A percentile compares a stretch with the other conserved stretches of the same genome.
These are phyloP conservation scores for Paracanthobrama guichenoti DNA, from an alignment of 2,113 vertebrate species.

Conservation along the genomic window DNA sequence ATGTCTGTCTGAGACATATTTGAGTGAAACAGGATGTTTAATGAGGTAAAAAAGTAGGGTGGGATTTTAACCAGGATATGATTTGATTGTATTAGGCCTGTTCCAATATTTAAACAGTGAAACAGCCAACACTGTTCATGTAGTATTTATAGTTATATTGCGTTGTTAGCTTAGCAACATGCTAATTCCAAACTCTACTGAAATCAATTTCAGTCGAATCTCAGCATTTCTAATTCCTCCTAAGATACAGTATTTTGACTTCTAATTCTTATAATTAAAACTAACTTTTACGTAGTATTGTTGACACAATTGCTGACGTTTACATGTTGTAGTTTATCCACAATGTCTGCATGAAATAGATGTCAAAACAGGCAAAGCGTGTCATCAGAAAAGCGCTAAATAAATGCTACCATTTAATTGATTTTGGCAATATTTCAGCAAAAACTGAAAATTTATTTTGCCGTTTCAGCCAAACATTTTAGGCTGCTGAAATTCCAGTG, in stretches of 20 bases:
- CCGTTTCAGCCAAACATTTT: not conserved
- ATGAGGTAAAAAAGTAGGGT: not conserved
- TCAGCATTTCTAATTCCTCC: not conserved
- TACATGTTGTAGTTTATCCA: not conserved
- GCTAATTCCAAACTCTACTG: not conserved
- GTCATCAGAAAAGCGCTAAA: not conserved
- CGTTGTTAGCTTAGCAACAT: not conserved
- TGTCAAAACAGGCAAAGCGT: not conserved
- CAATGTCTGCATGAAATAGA: not conserved
- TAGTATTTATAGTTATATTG: not conserved
- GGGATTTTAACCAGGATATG: not conserved
- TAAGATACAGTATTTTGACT: not conserved
- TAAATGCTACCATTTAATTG: not conserved
- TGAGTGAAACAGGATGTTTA: not conserved
- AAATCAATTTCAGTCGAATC: not conserved
- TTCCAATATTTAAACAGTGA: no score
- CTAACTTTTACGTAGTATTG: not conserved
- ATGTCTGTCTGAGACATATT: constrained; percentile 41
- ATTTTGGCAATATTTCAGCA: not conserved
- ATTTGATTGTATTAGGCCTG: not conserved
- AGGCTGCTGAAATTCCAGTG: not conserved
- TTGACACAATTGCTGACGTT: not conserved
- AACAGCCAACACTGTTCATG: no score
- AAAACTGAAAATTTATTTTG: no score
- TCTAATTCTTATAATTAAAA: not conserved